phyloP scores from a whole-genome alignment of 2,797 vertebrate genomes.

The Pseudopleuronectes americanus region DNA sequence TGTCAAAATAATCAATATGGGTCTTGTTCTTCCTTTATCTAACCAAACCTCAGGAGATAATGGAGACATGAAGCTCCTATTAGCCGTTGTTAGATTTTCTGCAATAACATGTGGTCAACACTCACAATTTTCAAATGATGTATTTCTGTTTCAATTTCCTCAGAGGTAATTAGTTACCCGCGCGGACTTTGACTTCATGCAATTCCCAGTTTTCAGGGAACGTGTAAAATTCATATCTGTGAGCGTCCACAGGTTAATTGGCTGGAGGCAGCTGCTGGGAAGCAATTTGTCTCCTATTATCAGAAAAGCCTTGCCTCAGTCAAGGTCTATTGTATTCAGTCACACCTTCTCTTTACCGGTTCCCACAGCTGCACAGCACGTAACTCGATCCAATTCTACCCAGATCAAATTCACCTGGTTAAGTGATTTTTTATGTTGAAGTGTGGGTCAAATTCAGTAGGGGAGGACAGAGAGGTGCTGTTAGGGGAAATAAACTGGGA shows the following conservation, averaged over 20 bases:
- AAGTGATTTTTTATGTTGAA: slow-evolving; percentile 54
- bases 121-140: slow-evolving; percentile 2
- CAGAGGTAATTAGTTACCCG: neutral
- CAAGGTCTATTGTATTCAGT: slow-evolving; percentile 43
- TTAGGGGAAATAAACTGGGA: slow-evolving; percentile 6
- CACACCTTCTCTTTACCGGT: slow-evolving; percentile 26
- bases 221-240: slow-evolving; percentile 15
- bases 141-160: slow-evolving; percentile 6
- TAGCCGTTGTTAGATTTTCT: neutral
- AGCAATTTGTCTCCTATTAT: slow-evolving; percentile 51
- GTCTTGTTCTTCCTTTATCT: neutral
- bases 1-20: neutral
- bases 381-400: slow-evolving; percentile 49
- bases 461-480: slow-evolving; percentile 36
- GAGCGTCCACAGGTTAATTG: slow-evolving; percentile 48
- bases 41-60: neutral
- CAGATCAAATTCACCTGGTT: slow-evolving; percentile 58
- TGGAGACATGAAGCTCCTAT: neutral
- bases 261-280: slow-evolving; percentile 42
- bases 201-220: slow-evolving; percentile 10
- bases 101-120: slow-evolving; percentile 7
- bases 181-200: slow-evolving; percentile 13
- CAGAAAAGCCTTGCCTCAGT: slow-evolving; percentile 33
- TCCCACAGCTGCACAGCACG: slow-evolving; percentile 26
- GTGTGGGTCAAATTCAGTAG: slow-evolving; percentile 44